Conservation (phyloP, 2,113 vertebrate species). For the Asarcornis scutulata region DNA sequence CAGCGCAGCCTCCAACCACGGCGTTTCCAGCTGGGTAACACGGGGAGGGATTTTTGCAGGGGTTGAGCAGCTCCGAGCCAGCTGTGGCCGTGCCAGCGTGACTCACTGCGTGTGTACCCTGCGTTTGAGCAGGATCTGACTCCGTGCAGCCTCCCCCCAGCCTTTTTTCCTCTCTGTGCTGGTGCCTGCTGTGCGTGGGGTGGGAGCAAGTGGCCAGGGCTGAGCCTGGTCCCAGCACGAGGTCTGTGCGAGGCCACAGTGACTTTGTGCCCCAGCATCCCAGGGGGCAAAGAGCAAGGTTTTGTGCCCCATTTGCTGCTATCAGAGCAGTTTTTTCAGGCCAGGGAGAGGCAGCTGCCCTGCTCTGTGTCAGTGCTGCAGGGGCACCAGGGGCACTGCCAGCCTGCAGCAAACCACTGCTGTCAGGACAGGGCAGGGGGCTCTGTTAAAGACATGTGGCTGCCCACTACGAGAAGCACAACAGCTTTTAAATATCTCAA, state of each 20-base stretch:
- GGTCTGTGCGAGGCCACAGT: accelerated
- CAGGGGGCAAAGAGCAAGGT: neutral
- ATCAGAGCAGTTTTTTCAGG: too few relatives aligned
- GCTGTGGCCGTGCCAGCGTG: accelerated
- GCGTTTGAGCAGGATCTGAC: neutral
- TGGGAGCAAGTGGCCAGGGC: neutral
- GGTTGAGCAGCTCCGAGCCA: neutral
- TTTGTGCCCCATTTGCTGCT: accelerated
- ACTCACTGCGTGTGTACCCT: neutral
- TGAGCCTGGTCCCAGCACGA: accelerated
- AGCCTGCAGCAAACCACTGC: accelerated
- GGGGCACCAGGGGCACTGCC: neutral
- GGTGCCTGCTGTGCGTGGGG: neutral
- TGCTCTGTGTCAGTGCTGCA: neutral
- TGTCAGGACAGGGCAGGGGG: too few relatives aligned
- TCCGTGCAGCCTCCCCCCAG: neutral
- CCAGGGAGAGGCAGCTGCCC: neutral
- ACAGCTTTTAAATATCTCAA: neutral
- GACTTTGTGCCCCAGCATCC: neutral
- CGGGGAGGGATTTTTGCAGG: neutral
- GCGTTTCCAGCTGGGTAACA: neutral
- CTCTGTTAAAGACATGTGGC: accelerated
- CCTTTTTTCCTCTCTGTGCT: neutral
- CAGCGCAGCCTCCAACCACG: accelerated
- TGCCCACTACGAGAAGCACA: neutral